phyloP scores from a whole-genome alignment of 2,113 vertebrate species.

The Anoura caudifer region DNA sequence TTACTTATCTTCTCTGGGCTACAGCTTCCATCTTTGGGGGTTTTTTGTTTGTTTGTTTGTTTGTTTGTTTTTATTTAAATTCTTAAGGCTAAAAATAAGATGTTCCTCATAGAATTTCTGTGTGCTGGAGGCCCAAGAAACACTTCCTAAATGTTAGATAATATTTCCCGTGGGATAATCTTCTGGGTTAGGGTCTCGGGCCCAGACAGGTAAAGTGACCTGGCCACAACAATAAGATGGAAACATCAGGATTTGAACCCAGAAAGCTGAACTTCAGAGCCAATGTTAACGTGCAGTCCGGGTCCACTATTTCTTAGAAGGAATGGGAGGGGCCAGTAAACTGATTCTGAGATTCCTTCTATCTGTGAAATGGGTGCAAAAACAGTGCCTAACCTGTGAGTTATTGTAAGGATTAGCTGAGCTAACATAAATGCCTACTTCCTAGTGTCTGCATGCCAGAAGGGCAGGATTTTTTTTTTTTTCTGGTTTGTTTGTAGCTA shows the following conservation, averaged over 20 bases:
- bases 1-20: background rate
- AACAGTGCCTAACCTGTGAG: background rate
- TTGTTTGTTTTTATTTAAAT: background rate
- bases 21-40: background rate
- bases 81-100: background rate
- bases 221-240: background rate
- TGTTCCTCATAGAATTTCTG: background rate
- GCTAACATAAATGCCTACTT: background rate
- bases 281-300: rapidly evolving
- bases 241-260: background rate
- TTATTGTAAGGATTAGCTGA: background rate
- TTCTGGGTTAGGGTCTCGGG: background rate
- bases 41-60: too few species aligned
- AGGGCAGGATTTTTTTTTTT: background rate
- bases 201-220: background rate
- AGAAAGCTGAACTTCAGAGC: background rate
- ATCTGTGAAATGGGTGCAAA: background rate
- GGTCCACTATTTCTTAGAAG: background rate
- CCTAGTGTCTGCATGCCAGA: too few species aligned
- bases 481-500: background rate
- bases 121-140: background rate
- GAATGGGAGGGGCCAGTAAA: background rate
- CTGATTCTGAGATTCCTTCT: background rate
- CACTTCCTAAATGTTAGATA: background rate
- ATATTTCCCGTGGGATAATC: background rate